Evolutionary conservation across 2,113 vertebrate genomes (phyloP).

Genomic region (Tyrannus savana): DNA sequence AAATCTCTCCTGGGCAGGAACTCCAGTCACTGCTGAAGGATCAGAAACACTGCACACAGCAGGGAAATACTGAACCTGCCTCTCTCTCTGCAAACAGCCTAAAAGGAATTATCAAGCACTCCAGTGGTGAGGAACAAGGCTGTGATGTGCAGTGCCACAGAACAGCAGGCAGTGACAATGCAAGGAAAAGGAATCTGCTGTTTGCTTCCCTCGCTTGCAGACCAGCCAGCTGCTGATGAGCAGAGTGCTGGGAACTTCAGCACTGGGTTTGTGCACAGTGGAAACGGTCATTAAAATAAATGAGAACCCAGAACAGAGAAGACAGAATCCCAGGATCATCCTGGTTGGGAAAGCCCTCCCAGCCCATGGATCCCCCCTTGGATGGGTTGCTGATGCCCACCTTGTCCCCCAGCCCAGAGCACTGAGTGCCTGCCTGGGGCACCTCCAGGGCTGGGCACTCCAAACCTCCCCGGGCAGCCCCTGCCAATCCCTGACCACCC

Average conservation of each 20-base stretch:
- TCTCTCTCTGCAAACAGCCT: not conserved
- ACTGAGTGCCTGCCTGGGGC: too few species aligned
- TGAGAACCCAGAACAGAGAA: not conserved
- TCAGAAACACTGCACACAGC: not conserved
- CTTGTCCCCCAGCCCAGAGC: too few species aligned
- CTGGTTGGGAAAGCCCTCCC: too few species aligned
- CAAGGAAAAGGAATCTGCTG: not conserved
- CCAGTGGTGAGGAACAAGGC: not conserved
- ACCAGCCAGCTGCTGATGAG: not conserved
- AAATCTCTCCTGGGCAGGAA: not conserved
- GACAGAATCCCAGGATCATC: too few species aligned
- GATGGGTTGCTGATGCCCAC: too few species aligned
- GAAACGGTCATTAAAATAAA: not conserved
- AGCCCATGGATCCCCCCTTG: too few species aligned
- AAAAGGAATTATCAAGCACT: constrained; percentile 7
- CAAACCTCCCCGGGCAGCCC: too few species aligned
- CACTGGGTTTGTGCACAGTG: not conserved
- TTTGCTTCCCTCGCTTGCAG: not conserved
- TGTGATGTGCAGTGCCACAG: not conserved
- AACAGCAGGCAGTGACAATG: not conserved
- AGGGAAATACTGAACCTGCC: constrained; percentile 6
- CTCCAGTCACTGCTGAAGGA: not conserved
- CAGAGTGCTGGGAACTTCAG: not conserved
- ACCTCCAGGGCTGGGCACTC: too few species aligned
- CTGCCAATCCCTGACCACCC: too few species aligned